phyloP scores from a whole-genome alignment of 2,888 invertebrate species.

The Stramonita haemastoma region DNA sequence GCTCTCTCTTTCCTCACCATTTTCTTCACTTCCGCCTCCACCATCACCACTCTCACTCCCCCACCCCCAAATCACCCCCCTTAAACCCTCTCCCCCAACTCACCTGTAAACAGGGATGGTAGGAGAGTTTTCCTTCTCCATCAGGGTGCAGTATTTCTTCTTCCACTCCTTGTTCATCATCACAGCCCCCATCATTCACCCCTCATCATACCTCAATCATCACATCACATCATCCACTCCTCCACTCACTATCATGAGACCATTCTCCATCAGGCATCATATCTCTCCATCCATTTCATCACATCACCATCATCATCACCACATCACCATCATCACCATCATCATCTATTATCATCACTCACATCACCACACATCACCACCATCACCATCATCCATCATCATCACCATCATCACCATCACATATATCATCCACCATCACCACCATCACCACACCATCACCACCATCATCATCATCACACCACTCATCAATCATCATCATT shows the following conservation, averaged over 20 bases:
- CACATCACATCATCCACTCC: too few species aligned
- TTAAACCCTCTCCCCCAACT: neutral
- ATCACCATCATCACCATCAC: too few species aligned
- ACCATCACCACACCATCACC: conserved; percentile 5
- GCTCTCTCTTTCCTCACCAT: too few species aligned
- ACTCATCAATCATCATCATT: neutral
- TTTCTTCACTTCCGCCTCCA: neutral
- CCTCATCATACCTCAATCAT: too few species aligned
- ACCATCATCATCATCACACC: neutral
- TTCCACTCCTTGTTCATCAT: neutral
- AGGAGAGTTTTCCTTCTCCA: neutral
- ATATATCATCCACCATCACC: neutral
- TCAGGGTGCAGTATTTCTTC: neutral
- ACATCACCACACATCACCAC: too few species aligned
- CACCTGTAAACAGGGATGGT: neutral
- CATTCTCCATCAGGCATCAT: too few species aligned
- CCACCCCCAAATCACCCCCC: neutral
- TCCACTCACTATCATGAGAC: too few species aligned
- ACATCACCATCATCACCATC: neutral
- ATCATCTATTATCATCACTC: too few species aligned
- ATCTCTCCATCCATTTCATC: too few species aligned
- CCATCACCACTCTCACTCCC: neutral
- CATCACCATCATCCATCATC: too few species aligned
- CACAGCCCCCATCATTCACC: neutral
- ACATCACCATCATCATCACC: neutral